A percentile compares a stretch with the other conserved stretches of the same genome.
These are phyloP conservation scores for Bufotes viridis DNA, from an alignment of 2,797 vertebrate species.

Conservation along the genomic window DNA sequence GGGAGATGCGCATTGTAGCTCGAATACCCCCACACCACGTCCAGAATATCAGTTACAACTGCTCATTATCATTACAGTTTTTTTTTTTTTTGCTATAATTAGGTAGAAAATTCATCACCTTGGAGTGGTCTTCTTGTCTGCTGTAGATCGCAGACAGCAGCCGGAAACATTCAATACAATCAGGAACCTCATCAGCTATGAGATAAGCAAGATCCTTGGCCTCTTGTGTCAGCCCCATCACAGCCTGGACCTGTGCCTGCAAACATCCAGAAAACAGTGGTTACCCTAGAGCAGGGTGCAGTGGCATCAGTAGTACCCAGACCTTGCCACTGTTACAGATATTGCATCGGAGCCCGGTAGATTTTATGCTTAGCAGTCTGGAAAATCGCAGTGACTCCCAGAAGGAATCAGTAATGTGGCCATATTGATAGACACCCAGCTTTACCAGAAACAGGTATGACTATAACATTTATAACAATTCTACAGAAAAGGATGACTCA, in stretches of 20 bases:
- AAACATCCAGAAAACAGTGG: background rate
- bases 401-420: no score
- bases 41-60: background rate
- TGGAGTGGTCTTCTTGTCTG: conserved; percentile 84
- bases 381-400: no score
- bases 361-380: no score
- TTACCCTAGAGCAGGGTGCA: background rate
- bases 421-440: no score
- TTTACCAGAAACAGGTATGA: no score
- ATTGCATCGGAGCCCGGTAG: no score
- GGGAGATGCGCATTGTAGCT: background rate
- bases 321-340: no score
- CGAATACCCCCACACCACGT: background rate
- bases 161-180: conserved; percentile 92
- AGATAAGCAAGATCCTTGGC: conserved; percentile 84
- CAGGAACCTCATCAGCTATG: conserved; percentile 78
- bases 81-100: no score
- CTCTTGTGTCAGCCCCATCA: conserved; percentile 83
- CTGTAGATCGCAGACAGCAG: conserved; percentile 95
- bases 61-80: no score
- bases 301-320: background rate
- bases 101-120: conserved; percentile 73
- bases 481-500: background rate
- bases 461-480: background rate
- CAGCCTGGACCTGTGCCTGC: conserved; percentile 91